A percentile compares a stretch with the other conserved stretches of the same genome.
Conservation (phyloP, 2,797 vertebrate species). For the Cetoscarus ocellatus region DNA sequence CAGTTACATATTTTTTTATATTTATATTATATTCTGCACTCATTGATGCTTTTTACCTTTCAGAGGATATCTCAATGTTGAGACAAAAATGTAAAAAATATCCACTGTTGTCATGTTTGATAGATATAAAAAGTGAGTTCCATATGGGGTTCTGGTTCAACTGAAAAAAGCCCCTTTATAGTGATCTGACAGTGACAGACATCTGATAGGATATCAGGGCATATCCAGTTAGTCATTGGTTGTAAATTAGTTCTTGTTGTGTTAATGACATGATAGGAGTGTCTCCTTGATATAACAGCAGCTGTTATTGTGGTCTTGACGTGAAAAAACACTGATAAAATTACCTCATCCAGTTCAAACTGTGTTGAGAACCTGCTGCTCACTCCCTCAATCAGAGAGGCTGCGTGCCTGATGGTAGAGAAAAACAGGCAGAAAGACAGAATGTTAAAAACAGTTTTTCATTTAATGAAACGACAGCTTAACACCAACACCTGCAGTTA, state of each 20-base stretch:
- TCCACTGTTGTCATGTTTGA: neutral
- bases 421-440: neutral
- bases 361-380: constrained; percentile 87
- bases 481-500: neutral
- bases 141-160: neutral
- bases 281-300: neutral
- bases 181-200: neutral
- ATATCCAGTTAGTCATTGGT: neutral
- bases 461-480: neutral
- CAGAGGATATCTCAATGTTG: neutral
- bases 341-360: constrained; percentile 92
- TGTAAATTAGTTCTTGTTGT: neutral
- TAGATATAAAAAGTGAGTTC: neutral
- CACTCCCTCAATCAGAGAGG: constrained; percentile 81
- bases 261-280: neutral
- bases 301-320: neutral
- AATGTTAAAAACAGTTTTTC: constrained; percentile 7
- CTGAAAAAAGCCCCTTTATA: neutral
- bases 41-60: neutral
- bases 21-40: neutral
- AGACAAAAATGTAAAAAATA: too few relatives aligned
- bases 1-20: neutral
- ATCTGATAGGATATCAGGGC: constrained; percentile 43
- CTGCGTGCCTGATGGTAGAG: constrained; percentile 72
- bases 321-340: neutral